phyloP scores from a whole-genome alignment of 2,113 vertebrate genomes.

The Elephas maximus region DNA sequence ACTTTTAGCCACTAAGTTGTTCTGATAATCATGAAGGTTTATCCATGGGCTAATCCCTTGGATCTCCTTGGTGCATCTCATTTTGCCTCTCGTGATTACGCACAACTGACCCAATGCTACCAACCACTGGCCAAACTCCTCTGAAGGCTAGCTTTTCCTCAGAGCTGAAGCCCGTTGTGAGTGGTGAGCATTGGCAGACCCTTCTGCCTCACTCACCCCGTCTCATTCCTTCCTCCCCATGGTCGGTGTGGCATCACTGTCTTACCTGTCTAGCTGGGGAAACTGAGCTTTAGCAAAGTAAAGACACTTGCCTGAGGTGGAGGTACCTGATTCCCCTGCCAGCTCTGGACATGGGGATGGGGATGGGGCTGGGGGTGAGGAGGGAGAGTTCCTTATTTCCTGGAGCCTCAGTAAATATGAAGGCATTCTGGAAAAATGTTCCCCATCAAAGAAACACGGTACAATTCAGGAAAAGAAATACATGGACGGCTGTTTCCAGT shows the following conservation, averaged over 20 bases:
- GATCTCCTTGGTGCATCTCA: not conserved
- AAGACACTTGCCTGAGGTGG: not conserved
- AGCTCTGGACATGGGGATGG: not conserved
- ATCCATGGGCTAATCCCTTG: not conserved
- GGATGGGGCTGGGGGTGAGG: not conserved
- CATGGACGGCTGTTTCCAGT: not conserved
- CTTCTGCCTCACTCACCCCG: not conserved
- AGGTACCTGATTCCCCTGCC: not conserved
- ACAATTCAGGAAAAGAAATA: rapidly evolving
- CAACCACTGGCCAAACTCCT: not conserved
- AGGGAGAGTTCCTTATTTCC: not conserved
- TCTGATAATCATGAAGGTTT: not conserved
- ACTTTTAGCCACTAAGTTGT: not conserved
- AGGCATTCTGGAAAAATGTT: not conserved
- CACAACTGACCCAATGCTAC: not conserved
- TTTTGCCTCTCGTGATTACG: not conserved
- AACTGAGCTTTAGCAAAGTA: not conserved
- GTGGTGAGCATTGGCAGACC: not conserved
- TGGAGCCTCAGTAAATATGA: not conserved
- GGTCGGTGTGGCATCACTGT: not conserved
- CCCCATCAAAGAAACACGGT: not conserved
- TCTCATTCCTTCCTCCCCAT: not conserved
- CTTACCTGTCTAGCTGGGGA: not conserved
- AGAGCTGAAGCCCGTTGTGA: not conserved
- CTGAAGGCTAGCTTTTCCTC: not conserved